A percentile compares a stretch with the other conserved stretches of the same genome.
Evolutionary conservation across 1,140 invertebrate genomes (phyloP).

Genomic region (Magallana angulata): DNA sequence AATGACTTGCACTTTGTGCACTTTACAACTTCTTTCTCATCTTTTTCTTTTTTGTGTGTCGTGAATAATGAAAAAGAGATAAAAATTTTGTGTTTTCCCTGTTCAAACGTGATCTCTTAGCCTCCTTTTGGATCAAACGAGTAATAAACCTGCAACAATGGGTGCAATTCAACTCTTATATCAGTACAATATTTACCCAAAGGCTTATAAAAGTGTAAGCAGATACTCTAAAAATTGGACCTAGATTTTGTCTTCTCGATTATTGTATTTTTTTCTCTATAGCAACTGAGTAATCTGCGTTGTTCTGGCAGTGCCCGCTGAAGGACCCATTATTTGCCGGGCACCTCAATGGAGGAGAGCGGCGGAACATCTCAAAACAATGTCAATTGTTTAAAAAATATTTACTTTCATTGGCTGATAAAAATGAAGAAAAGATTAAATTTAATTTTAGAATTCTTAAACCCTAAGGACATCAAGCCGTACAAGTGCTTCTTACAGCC

Average conservation of each 20-base stretch:
- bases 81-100: constrained; percentile 35
- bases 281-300: constrained; percentile 23
- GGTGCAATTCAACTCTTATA: constrained; percentile 28
- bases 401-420: constrained; percentile 8
- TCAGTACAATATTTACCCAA: constrained; percentile 36
- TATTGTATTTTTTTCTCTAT: constrained; percentile 24
- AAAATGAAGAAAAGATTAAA: constrained; percentile 30
- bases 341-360: background rate
- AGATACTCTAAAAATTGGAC: constrained; percentile 36
- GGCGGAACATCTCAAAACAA: constrained; percentile 26
- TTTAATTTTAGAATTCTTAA: constrained; percentile 31
- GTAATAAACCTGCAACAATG: constrained; percentile 35
- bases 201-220: constrained; percentile 32
- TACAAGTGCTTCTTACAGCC: background rate
- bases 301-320: background rate
- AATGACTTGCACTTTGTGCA: constrained; percentile 32
- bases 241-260: constrained; percentile 20
- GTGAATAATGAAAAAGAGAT: constrained; percentile 38
- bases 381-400: constrained; percentile 35
- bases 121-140: constrained; percentile 12
- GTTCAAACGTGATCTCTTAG: constrained; percentile 23
- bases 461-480: background rate
- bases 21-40: constrained; percentile 3
- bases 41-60: constrained; percentile 9
- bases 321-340: constrained; percentile 20